Base-by-base conservation (phyloP, 2,888 invertebrate genomes). In the Elmis aenea region DNA sequence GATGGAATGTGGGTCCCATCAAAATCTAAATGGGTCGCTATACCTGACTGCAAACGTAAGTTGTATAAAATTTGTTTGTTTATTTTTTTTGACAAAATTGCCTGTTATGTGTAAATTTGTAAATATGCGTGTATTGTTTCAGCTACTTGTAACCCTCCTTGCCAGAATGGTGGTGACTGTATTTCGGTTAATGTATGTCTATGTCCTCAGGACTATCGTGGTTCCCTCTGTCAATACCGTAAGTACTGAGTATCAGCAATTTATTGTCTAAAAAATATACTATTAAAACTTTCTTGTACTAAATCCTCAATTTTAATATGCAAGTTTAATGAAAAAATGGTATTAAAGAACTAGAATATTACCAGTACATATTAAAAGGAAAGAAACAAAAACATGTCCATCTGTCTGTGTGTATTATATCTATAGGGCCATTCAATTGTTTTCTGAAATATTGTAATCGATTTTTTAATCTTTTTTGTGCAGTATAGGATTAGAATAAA, bases 121-220 rank as follows among this genome's bases (percentile, higher is more conserved):
- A 27, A 12, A n/a, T n/a, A n/a, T n/a, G n/a, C n/a, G n/a, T n/a
- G n/a, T n/a, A n/a, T 41, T 43, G 50, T 60, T 64, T 13, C 58
- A 76, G 78, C 83, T 3, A 72, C 74, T 12, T 85, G 85, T 48
- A 63, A 71, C 31, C 88, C 87, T 0, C 73, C 81, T 0, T 93
- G 92, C 57, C 61, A 73, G 40, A 88, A 92, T 58, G 88, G 85
- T 0, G 92, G 92, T 0, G 74, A 75, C n/a, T 93, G 92, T 59
- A 67, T 88, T 0, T 74, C 83, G 0, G 74, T 80, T 5, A 83
- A 90, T 57, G 72, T 77, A 2, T 93, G 92, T 50, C 81, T 85
- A 48, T 93, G 92, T 58, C 79, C 86, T 0, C 71, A 76, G 45
- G 76, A 77, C 2, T 84, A 72, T 52, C 74, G 78, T 42, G 85